Evolutionary conservation across 2,888 invertebrate genomes (phyloP).

Genomic region (Conops quadrifasciatus): DNA sequence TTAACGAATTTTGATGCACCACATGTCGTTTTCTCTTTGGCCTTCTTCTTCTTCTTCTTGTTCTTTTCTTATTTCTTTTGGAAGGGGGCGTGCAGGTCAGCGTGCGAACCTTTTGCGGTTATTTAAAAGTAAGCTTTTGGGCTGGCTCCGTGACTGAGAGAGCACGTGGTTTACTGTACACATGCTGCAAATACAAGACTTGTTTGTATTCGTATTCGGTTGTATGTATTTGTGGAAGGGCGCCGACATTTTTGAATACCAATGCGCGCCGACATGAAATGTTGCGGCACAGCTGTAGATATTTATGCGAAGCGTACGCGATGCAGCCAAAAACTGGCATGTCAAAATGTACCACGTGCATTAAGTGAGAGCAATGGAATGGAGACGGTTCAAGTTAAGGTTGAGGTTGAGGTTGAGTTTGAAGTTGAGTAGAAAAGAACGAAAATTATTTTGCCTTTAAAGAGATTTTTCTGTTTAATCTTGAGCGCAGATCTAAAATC

Average conservation of each 20-base stretch:
- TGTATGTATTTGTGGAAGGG: slow-evolving; percentile 9
- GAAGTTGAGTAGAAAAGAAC: too few species aligned
- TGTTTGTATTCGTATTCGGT: background rate
- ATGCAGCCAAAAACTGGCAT: background rate
- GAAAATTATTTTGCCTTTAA: too few species aligned
- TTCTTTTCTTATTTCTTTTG: background rate
- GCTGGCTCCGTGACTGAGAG: background rate
- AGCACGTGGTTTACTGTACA: background rate
- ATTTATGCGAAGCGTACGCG: slow-evolving; percentile 25
- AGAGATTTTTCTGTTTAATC: too few species aligned
- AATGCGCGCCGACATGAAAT: slow-evolving; percentile 12
- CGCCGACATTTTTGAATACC: slow-evolving; percentile 6
- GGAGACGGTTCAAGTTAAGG: too few species aligned
- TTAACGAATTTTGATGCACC: slow-evolving; percentile 18
- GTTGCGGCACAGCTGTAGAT: slow-evolving; percentile 10
- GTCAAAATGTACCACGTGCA: too few species aligned
- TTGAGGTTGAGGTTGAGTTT: too few species aligned
- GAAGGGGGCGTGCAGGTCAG: background rate
- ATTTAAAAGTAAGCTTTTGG: background rate
- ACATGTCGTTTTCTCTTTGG: background rate
- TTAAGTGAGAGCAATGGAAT: too few species aligned
- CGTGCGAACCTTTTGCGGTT: slow-evolving; percentile 8
- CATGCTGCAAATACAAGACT: too few species aligned
- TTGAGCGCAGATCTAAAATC: too few species aligned
- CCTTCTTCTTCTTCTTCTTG: too few species aligned